Evolutionary conservation across 53 echinoderm and acorn worm genomes (phyloP).

Genomic region (Luidia sarsii): DNA sequence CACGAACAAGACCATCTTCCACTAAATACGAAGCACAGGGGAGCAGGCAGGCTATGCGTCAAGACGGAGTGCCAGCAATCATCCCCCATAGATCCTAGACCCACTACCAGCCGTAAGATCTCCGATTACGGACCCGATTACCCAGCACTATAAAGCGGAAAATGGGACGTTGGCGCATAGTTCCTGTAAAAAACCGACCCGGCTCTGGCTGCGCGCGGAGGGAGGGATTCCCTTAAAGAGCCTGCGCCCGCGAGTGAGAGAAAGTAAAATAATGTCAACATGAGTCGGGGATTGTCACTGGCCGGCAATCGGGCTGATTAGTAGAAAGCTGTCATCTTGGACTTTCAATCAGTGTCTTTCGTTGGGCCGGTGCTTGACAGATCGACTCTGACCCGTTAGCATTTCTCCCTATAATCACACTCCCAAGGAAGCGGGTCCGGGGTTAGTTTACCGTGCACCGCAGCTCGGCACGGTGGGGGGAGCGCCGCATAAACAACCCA

Average conservation of each 20-base stretch:
- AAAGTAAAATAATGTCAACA: constrained; percentile 57
- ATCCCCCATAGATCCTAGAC: constrained; percentile 40
- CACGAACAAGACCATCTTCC: background rate
- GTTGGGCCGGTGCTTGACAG: constrained; percentile 18
- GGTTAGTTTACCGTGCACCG: background rate
- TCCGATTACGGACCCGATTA: constrained; percentile 59
- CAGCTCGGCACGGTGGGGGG: background rate
- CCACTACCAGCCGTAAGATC: constrained; percentile 24
- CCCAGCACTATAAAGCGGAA: constrained; percentile 63
- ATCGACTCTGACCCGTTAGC: constrained; percentile 32
- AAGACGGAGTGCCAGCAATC: constrained; percentile 26
- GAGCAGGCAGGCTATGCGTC: constrained; percentile 28
- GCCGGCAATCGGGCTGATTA: constrained; percentile 41
- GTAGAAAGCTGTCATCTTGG: constrained; percentile 38
- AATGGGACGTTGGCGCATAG: constrained; percentile 72
- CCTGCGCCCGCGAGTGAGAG: constrained; percentile 34
- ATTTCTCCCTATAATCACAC: constrained; percentile 40
- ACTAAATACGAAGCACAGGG: background rate
- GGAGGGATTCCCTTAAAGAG: background rate
- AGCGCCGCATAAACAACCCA: constrained; percentile 30
- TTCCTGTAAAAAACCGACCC: too few species aligned
- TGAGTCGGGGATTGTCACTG: constrained; percentile 51
- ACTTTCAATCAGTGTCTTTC: constrained; percentile 51
- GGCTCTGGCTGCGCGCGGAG: too few species aligned
- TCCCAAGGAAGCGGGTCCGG: too few species aligned